Percentiles rank a stretch among this genome's conserved stretches.
phyloP scores from a whole-genome alignment of 2,888 invertebrate species.

The Nymphalis urticae region DNA sequence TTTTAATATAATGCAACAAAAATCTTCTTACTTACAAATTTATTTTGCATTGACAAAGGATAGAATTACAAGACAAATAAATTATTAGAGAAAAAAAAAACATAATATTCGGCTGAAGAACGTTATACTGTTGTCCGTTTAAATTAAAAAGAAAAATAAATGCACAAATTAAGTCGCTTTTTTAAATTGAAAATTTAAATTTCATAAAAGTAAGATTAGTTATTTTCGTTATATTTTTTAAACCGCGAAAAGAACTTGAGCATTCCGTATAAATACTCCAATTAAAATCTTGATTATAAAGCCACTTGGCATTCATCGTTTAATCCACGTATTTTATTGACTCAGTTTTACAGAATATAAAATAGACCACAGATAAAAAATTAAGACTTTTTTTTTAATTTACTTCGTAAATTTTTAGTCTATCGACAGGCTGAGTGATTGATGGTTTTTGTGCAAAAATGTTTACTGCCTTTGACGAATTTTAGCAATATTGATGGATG shows the following conservation, averaged over 20 bases:
- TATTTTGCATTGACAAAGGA: too few species aligned
- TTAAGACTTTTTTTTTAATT: neutral
- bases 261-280: neutral
- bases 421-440: neutral
- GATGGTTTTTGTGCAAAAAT: constrained; percentile 6
- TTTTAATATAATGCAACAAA: neutral
- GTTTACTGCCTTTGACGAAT: neutral
- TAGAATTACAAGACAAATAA: too few species aligned
- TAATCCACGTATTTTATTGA: neutral
- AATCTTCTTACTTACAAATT: too few species aligned
- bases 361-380: constrained; percentile 4
- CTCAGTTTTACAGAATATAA: constrained; percentile 3
- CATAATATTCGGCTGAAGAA: too few species aligned
- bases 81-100: too few species aligned
- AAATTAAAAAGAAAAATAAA: too few species aligned
- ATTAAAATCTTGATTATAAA: neutral
- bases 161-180: too few species aligned
- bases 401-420: constrained; percentile 2
- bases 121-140: too few species aligned
- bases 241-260: neutral
- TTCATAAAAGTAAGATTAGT: neutral
- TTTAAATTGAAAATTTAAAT: too few species aligned
- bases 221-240: neutral
- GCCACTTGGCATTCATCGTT: neutral
- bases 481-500: neutral